phyloP scores from a whole-genome alignment of 2,797 vertebrate genomes.

The Hyperoplus immaculatus region DNA sequence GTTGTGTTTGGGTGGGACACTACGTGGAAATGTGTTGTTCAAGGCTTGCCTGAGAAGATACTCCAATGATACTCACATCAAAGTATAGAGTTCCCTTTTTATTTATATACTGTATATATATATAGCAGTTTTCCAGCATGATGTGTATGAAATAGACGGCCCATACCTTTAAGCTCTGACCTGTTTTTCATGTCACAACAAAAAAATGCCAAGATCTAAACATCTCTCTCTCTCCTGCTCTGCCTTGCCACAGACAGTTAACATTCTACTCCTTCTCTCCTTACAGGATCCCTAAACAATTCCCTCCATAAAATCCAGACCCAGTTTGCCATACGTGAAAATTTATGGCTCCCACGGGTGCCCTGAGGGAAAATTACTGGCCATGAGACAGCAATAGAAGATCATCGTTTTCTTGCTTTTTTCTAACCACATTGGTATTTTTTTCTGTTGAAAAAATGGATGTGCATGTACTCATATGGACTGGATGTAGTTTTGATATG shows the following conservation, averaged over 20 bases:
- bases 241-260: constrained; percentile 67
- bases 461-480: constrained; percentile 37
- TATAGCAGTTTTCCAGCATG: constrained; percentile 12
- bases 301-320: constrained; percentile 75
- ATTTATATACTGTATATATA: too few relatives aligned
- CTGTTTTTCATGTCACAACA: constrained; percentile 46
- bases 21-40: constrained; percentile 29
- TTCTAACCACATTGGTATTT: constrained; percentile 17
- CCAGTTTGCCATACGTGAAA: constrained; percentile 75
- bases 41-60: constrained; percentile 20
- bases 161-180: constrained; percentile 14
- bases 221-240: constrained; percentile 29
- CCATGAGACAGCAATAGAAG: constrained; percentile 61
- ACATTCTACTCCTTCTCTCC: constrained; percentile 71
- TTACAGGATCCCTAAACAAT: constrained; percentile 79
- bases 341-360: constrained; percentile 76
- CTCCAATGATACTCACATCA: constrained; percentile 32
- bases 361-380: constrained; percentile 75
- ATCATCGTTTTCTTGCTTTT: constrained; percentile 69
- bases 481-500: constrained; percentile 61
- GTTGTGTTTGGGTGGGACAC: constrained; percentile 18
- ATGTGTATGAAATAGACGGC: constrained; percentile 22
- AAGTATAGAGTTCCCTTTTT: not conserved
- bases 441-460: constrained; percentile 6
- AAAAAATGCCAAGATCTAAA: constrained; percentile 49